phyloP scores from a whole-genome alignment of 1,140 invertebrate species.

The Plodia interpunctella region DNA sequence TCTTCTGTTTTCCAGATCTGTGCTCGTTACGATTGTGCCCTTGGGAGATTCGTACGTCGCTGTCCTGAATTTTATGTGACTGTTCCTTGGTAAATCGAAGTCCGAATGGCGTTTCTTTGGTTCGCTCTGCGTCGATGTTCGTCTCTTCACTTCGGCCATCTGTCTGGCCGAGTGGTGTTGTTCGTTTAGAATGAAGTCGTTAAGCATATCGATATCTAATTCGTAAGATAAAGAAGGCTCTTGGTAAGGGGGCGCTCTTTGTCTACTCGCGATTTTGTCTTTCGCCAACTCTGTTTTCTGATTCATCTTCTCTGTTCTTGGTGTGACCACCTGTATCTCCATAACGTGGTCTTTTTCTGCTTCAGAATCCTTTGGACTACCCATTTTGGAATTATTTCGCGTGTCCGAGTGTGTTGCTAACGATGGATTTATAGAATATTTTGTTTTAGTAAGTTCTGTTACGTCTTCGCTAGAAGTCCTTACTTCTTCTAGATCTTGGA shows the following conservation, averaged over 20 bases:
- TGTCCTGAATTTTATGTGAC: slow-evolving; percentile 79
- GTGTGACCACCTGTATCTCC: slow-evolving; percentile 71
- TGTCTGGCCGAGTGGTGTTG: slow-evolving; percentile 65
- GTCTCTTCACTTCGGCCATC: slow-evolving; percentile 50
- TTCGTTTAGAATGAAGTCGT: slow-evolving; percentile 73
- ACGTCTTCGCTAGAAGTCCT: slow-evolving; percentile 45
- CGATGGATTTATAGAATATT: slow-evolving; percentile 53
- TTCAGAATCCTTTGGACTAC: slow-evolving; percentile 36
- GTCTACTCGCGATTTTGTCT: slow-evolving; percentile 60
- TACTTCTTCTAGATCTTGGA: slow-evolving; percentile 62
- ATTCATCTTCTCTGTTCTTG: slow-evolving; percentile 50
- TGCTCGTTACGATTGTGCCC: slow-evolving; percentile 66
- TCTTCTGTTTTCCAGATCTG: slow-evolving; percentile 66
- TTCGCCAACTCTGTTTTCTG: slow-evolving; percentile 45
- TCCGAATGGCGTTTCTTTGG: slow-evolving; percentile 74
- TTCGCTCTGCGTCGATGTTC: slow-evolving; percentile 47
- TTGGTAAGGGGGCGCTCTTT: slow-evolving; percentile 50
- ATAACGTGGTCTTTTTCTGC: slow-evolving; percentile 58
- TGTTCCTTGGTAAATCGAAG: slow-evolving; percentile 72
- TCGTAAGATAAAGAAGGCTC: slow-evolving; percentile 63
- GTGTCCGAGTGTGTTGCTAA: slow-evolving; percentile 31
- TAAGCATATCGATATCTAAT: slow-evolving; percentile 63
- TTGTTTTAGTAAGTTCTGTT: slow-evolving; percentile 63
- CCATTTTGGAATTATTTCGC: slow-evolving; percentile 38
- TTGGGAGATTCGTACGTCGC: slow-evolving; percentile 78